phyloP scores from a whole-genome alignment of 2,797 vertebrate species.

The Apogon talboti region DNA sequence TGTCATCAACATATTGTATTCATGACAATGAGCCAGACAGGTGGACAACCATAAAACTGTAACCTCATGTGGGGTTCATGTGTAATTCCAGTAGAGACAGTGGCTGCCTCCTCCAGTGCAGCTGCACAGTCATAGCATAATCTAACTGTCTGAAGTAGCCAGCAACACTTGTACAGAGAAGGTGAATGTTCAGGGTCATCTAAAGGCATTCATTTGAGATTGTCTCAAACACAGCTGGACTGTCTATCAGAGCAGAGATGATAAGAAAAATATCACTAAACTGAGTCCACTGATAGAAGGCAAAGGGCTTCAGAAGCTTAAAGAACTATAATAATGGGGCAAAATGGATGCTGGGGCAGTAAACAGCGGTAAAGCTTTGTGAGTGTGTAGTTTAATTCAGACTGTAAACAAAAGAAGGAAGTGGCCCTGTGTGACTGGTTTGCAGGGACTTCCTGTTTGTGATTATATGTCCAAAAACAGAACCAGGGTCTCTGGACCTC shows the following conservation, averaged over 20 bases:
- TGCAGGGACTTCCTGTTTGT: conserved; percentile 87
- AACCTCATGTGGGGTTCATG: too few species aligned
- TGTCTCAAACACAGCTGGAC: too few species aligned
- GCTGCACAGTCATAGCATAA: too few species aligned
- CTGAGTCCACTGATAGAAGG: neutral
- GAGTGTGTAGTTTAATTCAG: conserved; percentile 66
- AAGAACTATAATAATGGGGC: neutral
- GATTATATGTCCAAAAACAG: conserved; percentile 84
- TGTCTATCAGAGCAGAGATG: neutral
- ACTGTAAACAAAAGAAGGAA: conserved; percentile 87
- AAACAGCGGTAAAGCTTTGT: conserved; percentile 60
- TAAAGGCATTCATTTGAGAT: too few species aligned
- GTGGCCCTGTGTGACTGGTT: conserved; percentile 81
- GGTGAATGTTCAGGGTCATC: too few species aligned
- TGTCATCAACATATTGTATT: too few species aligned
- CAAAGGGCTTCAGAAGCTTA: neutral
- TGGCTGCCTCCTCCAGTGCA: too few species aligned
- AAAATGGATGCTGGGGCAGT: conserved; percentile 30
- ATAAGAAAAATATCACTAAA: neutral
- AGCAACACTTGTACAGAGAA: too few species aligned
- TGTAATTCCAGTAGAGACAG: too few species aligned
- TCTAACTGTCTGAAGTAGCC: too few species aligned
- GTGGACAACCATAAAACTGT: too few species aligned
- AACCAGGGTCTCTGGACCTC: conserved; percentile 76
- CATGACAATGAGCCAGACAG: too few species aligned